phyloP scores from a whole-genome alignment of 2,888 invertebrate genomes.

The Nowickia ferox region DNA sequence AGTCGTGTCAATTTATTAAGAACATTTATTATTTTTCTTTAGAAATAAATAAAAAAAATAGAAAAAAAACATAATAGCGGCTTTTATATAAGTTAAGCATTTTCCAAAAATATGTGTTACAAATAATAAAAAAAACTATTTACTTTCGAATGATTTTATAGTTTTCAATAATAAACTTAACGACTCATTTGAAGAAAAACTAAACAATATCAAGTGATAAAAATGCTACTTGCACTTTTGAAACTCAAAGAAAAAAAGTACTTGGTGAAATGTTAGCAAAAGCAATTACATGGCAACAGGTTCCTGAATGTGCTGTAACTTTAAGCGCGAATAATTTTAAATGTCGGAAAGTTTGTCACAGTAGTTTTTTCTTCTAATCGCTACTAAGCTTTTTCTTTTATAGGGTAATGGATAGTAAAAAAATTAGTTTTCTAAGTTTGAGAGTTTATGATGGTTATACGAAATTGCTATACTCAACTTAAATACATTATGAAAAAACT shows the following conservation, averaged over 20 bases:
- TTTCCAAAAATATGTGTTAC: constrained; percentile 12
- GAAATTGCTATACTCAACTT: too few relatives aligned
- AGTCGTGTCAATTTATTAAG: constrained; percentile 63
- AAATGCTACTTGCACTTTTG: constrained; percentile 19
- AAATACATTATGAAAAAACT: too few relatives aligned
- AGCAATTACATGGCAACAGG: constrained; percentile 67
- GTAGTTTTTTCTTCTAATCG: constrained; percentile 12
- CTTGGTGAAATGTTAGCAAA: neutral
- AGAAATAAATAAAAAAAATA: neutral
- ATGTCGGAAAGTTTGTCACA: constrained; percentile 61
- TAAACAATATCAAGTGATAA: constrained; percentile 24
- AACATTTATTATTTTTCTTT: constrained; percentile 8
- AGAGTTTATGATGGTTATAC: too few relatives aligned
- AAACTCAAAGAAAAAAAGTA: constrained; percentile 2
- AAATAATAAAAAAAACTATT: constrained; percentile 9
- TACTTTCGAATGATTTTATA: constrained; percentile 54
- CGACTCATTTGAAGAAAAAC: constrained; percentile 57
- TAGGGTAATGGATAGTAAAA: constrained; percentile 1
- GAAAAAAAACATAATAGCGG: constrained; percentile 20
- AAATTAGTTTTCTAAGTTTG: constrained; percentile 1
- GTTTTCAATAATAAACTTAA: constrained; percentile 48
- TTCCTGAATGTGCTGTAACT: constrained; percentile 65
- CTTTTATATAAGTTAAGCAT: constrained; percentile 21
- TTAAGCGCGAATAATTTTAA: constrained; percentile 63
- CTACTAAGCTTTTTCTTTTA: constrained; percentile 18